Percentiles rank a stretch among this genome's conserved stretches.
Evolutionary conservation across 2,113 vertebrate species (phyloP).

Genomic region (Menidia beryllina): DNA sequence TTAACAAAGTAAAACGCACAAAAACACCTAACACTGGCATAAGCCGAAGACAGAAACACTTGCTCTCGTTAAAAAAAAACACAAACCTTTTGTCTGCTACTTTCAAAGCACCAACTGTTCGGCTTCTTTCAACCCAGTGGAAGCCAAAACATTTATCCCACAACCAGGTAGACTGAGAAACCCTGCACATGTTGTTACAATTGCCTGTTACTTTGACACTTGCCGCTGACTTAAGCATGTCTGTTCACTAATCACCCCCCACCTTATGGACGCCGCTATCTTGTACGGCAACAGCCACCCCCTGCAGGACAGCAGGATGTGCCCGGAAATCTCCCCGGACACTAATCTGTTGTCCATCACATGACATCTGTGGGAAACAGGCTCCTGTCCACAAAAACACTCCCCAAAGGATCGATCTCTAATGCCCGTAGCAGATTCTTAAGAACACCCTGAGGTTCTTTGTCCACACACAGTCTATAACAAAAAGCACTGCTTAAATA

Average conservation of each 20-base stretch:
- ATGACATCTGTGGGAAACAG: background rate
- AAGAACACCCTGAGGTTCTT: background rate
- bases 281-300: background rate
- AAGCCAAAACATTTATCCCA: too few species aligned
- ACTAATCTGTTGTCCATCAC: background rate
- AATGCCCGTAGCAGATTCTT: background rate
- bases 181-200: background rate
- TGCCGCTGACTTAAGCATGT: too few species aligned
- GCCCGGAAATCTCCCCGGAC: background rate
- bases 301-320: background rate
- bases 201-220: background rate
- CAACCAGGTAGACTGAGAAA: background rate
- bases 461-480: background rate
- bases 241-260: too few species aligned
- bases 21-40: background rate
- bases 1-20: background rate
- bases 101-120: background rate
- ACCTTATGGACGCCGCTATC: too few species aligned
- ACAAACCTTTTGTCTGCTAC: background rate
- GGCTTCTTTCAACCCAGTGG: background rate
- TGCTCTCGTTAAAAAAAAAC: background rate
- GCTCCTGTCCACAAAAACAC: background rate
- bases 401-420: background rate
- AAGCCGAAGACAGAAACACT: background rate
- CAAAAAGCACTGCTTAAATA: background rate